These are phyloP conservation scores for Ailuropoda melanoleuca DNA, from an alignment of 2,113 vertebrate species.

Conservation along the genomic window DNA sequence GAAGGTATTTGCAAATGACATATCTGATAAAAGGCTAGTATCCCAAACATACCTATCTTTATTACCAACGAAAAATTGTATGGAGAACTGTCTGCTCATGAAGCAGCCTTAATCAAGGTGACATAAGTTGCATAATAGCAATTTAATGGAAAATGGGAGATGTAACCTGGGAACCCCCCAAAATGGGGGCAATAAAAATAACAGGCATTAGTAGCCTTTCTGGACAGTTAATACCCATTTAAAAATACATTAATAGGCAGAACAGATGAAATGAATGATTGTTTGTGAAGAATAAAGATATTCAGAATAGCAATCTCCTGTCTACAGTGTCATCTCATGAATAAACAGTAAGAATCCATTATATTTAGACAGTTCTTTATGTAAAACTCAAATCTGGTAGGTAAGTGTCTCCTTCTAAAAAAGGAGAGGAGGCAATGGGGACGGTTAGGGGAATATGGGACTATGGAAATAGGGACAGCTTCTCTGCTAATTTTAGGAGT, in stretches of 20 bases:
- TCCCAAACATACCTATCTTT: not conserved
- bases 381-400: not conserved
- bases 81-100: not conserved
- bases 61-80: not conserved
- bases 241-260: not conserved
- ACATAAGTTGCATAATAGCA: not conserved
- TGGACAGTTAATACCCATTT: not conserved
- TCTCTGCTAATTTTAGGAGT: not conserved
- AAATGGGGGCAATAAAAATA: not conserved
- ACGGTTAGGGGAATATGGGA: rapidly evolving
- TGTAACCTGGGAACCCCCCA: not conserved
- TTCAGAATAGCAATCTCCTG: not conserved
- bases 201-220: not conserved
- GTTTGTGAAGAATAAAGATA: not conserved
- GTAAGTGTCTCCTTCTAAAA: not conserved
- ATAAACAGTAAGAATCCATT: not conserved
- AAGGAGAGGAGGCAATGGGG: no score
- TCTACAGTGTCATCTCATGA: not conserved
- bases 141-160: not conserved
- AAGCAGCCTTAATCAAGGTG: not conserved
- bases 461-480: not conserved
- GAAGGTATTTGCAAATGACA: not conserved
- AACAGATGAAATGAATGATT: not conserved
- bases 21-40: not conserved
- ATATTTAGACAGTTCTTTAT: not conserved